Evolutionary conservation across 1,140 invertebrate species (phyloP).

Genomic region (Carposina sasakii): DNA sequence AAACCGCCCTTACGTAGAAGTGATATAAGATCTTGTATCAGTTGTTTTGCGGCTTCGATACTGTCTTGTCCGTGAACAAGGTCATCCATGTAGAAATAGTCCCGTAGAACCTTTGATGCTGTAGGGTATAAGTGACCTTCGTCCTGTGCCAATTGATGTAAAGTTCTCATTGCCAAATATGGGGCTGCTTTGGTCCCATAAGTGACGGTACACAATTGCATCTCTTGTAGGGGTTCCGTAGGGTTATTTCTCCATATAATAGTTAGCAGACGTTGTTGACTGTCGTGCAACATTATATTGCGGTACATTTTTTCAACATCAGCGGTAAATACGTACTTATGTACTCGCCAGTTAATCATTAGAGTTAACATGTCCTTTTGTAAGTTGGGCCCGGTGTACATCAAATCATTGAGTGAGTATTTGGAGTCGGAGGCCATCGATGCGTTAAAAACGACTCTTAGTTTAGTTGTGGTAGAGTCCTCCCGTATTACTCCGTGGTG

Average conservation of each 20-base stretch:
- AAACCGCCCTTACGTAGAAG: conserved; percentile 28
- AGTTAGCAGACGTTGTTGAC: conserved; percentile 20
- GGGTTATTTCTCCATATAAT: conserved; percentile 27
- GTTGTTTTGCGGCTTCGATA: conserved; percentile 26
- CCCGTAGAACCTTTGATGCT: conserved; percentile 21
- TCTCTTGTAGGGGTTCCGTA: conserved; percentile 26
- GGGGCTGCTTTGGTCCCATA: conserved; percentile 50
- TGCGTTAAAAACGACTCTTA: conserved; percentile 10
- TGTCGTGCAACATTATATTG: conserved; percentile 26
- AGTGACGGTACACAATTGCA: conserved; percentile 42
- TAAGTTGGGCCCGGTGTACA: conserved; percentile 10
- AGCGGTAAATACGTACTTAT: conserved; percentile 24
- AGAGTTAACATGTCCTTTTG: conserved; percentile 18
- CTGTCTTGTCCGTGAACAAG: conserved; percentile 32
- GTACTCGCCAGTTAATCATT: conserved; percentile 30
- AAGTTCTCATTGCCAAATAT: conserved; percentile 40
- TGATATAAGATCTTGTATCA: conserved; percentile 12
- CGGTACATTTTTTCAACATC: conserved; percentile 43
- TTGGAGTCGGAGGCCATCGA: background rate
- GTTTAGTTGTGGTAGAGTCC: conserved; percentile 3
- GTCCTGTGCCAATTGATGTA: conserved; percentile 39
- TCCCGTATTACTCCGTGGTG: conserved; percentile 3
- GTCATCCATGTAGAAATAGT: conserved; percentile 52
- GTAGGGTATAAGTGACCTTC: conserved; percentile 23
- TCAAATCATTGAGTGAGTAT: conserved; percentile 1